Conservation (phyloP, 2,888 invertebrate genomes). For the Mythimna pallens region DNA sequence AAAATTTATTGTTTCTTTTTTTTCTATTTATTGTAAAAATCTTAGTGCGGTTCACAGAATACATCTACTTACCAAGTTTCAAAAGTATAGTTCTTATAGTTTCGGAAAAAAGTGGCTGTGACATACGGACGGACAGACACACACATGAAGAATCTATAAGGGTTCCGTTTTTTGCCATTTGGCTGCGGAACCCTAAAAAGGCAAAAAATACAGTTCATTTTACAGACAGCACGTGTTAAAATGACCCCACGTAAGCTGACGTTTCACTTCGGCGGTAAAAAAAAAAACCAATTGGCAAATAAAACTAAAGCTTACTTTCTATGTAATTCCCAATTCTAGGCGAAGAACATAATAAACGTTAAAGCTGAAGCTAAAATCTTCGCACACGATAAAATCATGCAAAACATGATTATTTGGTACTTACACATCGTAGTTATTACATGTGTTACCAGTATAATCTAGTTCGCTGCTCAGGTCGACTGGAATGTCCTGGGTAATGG, state of each 20-base stretch:
- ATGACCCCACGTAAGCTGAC: slow-evolving; percentile 19
- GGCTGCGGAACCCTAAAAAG: too few species aligned
- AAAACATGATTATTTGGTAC: slow-evolving; percentile 39
- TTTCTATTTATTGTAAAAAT: too few species aligned
- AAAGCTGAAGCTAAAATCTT: slow-evolving; percentile 40
- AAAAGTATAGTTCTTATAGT: too few species aligned
- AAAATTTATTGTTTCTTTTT: too few species aligned
- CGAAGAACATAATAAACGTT: slow-evolving; percentile 11
- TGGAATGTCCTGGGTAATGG: slow-evolving; percentile 71
- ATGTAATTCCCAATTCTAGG: slow-evolving; percentile 30
- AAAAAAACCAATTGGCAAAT: slow-evolving; percentile 33
- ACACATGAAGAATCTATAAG: too few species aligned
- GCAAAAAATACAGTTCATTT: slow-evolving; percentile 16
- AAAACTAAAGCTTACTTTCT: slow-evolving; percentile 25
- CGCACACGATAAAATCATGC: slow-evolving; percentile 28
- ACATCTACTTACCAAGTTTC: too few species aligned
- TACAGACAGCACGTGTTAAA: slow-evolving; percentile 13
- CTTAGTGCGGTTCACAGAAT: too few species aligned
- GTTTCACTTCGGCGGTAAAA: slow-evolving; percentile 15
- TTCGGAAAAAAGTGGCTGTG: too few species aligned
- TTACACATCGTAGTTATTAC: slow-evolving; percentile 32
- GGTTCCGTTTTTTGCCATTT: too few species aligned
- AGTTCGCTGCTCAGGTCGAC: slow-evolving; percentile 52
- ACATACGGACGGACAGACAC: too few species aligned
- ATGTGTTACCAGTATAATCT: slow-evolving; percentile 44